Base-by-base conservation (phyloP, 2,888 invertebrate genomes). In the Mythimna ferrago region DNA sequence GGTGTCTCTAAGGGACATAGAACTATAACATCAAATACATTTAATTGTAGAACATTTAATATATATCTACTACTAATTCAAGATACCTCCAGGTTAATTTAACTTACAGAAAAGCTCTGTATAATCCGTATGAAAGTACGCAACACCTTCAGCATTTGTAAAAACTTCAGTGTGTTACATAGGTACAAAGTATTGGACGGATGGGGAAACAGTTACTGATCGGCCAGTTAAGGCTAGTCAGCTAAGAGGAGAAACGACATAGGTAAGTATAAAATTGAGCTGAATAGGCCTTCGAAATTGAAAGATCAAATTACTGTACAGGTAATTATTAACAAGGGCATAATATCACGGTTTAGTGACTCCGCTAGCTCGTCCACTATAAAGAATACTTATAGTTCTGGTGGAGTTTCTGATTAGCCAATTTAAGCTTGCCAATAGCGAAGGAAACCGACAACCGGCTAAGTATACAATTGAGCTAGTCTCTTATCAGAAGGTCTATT, bases 71-170 rank as follows among this genome's bases (percentile, higher is more conserved):
- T 63, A 32, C 26, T 61, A 32, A 21, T 32, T 6, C 44, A 32
- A 44, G 16, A n/a, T 38, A 38, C 6, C 21, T 32, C n/a, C 14
- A 32, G 14, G 11, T 67, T 62, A 48, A 64, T 65, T 21, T 21
- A 38, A 66, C 19, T 38, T 66, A 69, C 21, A 38, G 6, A 10
- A 41, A 69, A 65, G 26, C 53, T 64, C 26, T n/a, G 41, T 53
- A 64, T 53, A 41, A 41, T 54, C 19, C 6, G 14, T 32, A 32
- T n/a, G 19, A 54, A 62, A 64, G 26, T n/a, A 14, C 21, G 19
- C 14, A 54, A 38, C 48, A 26, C 14, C 26, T 68, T 68, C 48
- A 35, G 11, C 35, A 5, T 35, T 48, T 21, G 6, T 21, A 41
- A n/a, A 53, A 53, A 26, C 19, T 53, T 26, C 4, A 6, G 5